Base-by-base conservation (phyloP, 2,888 invertebrate species). In the Lochmaea crataegi region DNA sequence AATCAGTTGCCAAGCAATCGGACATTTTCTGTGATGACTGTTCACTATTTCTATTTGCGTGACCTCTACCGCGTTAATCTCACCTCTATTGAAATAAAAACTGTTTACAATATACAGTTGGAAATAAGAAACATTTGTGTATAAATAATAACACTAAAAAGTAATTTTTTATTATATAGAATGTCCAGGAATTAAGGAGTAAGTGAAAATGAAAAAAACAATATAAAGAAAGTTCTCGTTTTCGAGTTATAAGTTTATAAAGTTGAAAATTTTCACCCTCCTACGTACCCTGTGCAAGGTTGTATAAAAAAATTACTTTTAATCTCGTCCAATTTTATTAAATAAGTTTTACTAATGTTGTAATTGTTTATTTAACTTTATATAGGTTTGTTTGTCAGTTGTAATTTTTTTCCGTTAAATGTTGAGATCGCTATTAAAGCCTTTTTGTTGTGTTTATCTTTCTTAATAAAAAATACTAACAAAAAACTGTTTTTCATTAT, bases 381-480 rank as follows among this genome's bases (percentile, higher is more conserved):
- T 16, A n/a, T 9, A 53, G 9, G 16, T 51, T 16, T 16, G 9
- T 7, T 16, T 14, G 12, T 45, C 2, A 3, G 11, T 12, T 45
- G 32, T n/a, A 48, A 18, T 18, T 16, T n/a, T 53, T 16, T 10
- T 18, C 9, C 16, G 53, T 53, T 18, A 53, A 53, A 4, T 18
- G 53, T 53, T 53, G 16, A 53, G 1, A 16, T n/a, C 51, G 16
- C 16, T 58, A 18, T 18, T 18, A 11, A 6, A 57, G 22, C 57
- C 6, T 53, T 53, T 60, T 60, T 60, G 60, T 53, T 60, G 12
- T 32, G 38, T 60, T 60, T 60, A 60, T n/a, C n/a, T 60, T 60
- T 60, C 32, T 60, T 60, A 60, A 60, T 60, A 60, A 60, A 58
- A 58, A 22, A 58, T 53, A 53, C 53, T 18, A 60, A 38, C 3